Percentiles rank a stretch among this genome's conserved stretches.
These are phyloP conservation scores for Alloplasta piceator DNA, from an alignment of 2,888 invertebrate species.

Conservation along the genomic window DNA sequence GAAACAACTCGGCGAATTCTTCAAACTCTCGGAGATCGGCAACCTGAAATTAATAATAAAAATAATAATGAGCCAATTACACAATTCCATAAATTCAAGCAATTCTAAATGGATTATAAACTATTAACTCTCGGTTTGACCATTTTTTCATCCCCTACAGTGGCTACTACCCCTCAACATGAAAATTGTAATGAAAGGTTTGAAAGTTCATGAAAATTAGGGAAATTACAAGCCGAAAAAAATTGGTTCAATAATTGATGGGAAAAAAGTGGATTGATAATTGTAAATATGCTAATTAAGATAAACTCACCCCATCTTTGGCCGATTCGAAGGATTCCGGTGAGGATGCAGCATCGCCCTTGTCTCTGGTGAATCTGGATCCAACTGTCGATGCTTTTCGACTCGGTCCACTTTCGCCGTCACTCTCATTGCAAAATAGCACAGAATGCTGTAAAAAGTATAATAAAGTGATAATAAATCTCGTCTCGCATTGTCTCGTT, in stretches of 20 bases:
- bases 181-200: too few relatives aligned
- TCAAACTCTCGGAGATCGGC: slow-evolving; percentile 96
- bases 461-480: slow-evolving; percentile 14
- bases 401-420: slow-evolving; percentile 83
- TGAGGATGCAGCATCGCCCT: slow-evolving; percentile 88
- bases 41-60: slow-evolving; percentile 84
- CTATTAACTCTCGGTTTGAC: too few relatives aligned
- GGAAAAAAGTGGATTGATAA: too few relatives aligned
- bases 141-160: too few relatives aligned
- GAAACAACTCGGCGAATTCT: slow-evolving; percentile 90
- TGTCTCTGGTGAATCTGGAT: slow-evolving; percentile 82
- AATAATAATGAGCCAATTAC: not conserved
- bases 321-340: slow-evolving; percentile 98
- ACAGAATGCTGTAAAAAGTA: slow-evolving; percentile 89
- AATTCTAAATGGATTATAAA: not conserved
- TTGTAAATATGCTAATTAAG: not conserved
- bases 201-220: too few relatives aligned
- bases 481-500: slow-evolving; percentile 10
- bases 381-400: slow-evolving; percentile 84
- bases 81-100: too few relatives aligned
- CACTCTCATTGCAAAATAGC: slow-evolving; percentile 91
- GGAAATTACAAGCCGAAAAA: not conserved
- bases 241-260: too few relatives aligned
- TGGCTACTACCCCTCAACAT: too few relatives aligned
- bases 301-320: slow-evolving; percentile 90